phyloP scores from a whole-genome alignment of 1,140 invertebrate species.

The Drosophila athabasca region DNA sequence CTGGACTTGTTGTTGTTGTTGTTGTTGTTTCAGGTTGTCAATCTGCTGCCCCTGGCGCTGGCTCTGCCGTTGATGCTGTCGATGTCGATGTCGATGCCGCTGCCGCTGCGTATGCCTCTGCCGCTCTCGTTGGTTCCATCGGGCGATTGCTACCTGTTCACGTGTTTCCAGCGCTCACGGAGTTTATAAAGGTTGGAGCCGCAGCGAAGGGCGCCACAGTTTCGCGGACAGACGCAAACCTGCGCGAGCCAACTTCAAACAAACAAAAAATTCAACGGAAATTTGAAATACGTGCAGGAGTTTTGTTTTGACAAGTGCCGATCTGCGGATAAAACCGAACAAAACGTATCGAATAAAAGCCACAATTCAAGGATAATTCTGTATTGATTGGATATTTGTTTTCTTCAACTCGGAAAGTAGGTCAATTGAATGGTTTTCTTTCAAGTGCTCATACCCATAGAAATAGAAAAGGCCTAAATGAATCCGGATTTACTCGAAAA shows the following conservation, averaged over 20 bases:
- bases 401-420: conserved; percentile 22
- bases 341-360: background rate
- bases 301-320: conserved; percentile 12
- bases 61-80: conserved; percentile 15
- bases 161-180: conserved; percentile 47
- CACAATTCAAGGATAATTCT: conserved; percentile 34
- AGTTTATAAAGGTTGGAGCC: conserved; percentile 72
- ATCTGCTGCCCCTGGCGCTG: background rate
- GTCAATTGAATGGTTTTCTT: conserved; percentile 13
- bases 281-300: conserved; percentile 2
- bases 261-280: conserved; percentile 23
- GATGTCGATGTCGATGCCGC: conserved; percentile 7
- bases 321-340: conserved; percentile 28
- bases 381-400: conserved; percentile 37
- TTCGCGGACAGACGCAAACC: conserved; percentile 63
- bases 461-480: background rate
- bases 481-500: conserved; percentile 5
- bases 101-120: too few relatives aligned
- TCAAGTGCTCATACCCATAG: background rate
- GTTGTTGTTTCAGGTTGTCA: conserved; percentile 9
- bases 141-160: conserved; percentile 60
- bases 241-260: conserved; percentile 48
- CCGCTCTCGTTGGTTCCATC: too few relatives aligned
- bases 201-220: conserved; percentile 67
- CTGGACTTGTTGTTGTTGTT: background rate